Percentiles rank a stretch among this genome's conserved stretches.
phyloP scores from a whole-genome alignment of 2,888 invertebrate genomes.

The Metalampra italica region DNA sequence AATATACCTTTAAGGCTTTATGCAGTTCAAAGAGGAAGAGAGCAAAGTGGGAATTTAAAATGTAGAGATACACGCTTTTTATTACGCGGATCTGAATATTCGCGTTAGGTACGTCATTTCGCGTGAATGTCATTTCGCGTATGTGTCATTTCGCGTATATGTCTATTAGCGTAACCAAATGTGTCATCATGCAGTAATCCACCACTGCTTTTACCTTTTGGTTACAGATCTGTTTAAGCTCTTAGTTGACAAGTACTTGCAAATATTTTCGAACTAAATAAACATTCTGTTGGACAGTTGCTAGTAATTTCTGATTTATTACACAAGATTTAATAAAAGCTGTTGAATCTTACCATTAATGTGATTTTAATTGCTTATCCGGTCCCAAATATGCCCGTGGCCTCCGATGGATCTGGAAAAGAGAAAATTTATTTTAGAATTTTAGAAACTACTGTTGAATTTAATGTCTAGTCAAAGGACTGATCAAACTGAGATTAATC shows the following conservation, averaged over 20 bases:
- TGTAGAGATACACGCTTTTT: neutral
- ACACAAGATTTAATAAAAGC: neutral
- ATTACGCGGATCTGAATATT: too few relatives aligned
- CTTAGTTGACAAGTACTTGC: neutral
- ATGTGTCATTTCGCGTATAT: too few relatives aligned
- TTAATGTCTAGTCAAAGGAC: too few relatives aligned
- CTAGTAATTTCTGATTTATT: conserved; percentile 20
- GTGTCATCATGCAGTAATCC: too few relatives aligned
- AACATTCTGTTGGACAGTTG: conserved; percentile 32
- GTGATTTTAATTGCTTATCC: conserved; percentile 67
- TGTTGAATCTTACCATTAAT: conserved; percentile 63
- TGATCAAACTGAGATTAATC: too few relatives aligned
- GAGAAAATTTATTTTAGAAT: conserved; percentile 12
- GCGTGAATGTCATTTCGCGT: too few relatives aligned
- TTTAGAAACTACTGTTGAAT: too few relatives aligned
- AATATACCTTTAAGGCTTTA: neutral
- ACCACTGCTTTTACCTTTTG: neutral
- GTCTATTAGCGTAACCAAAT: too few relatives aligned
- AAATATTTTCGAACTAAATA: too few relatives aligned
- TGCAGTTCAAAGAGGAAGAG: conserved; percentile 1
- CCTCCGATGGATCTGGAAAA: conserved; percentile 62
- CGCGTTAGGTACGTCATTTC: too few relatives aligned
- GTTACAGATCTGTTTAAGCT: neutral
- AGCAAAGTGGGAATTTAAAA: conserved; percentile 1
- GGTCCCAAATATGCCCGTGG: conserved; percentile 64